Base-by-base conservation (phyloP, 2,888 invertebrate genomes). In the Acleris sparsana region DNA sequence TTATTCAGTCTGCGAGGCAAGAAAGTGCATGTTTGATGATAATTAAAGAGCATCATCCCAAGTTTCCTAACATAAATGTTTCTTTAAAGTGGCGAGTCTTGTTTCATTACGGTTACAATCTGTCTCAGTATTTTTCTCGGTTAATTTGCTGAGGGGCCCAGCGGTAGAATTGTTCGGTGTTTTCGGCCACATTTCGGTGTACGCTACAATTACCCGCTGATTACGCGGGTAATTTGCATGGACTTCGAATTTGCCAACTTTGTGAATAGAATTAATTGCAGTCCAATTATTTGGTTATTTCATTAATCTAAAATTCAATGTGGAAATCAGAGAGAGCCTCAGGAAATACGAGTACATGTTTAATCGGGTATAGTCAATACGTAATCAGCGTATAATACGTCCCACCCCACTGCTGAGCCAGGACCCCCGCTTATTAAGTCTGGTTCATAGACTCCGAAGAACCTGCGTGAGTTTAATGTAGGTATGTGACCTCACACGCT, bases 261-360 rank as follows among this genome's bases (percentile, higher is more conserved):
- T 55, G 43, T 64, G 59, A 63, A 64, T 60, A n/a, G 49, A 53
- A 64, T 60, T 55, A 53, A 64, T 64, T 55, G 49, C 39, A 64
- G 53, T 16, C 53, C 49, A 55, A 64, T 64, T 59, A 59, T 49
- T 49, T 33, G 18, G 44, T 39, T 18, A 57, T 16, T 51, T 52
- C 57, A 20, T 46, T 57, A 57, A 17, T 33, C 53, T 33, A 53
- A 43, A 53, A 59, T 64, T 63, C 20, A 20, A 22, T 16, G 55
- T 9, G n/a, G 20, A 43, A 55, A 43, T 46, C n/a, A 46, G 46
- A 46, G 46, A 46, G 46, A 17, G 7, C 46, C 46, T 46, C 46
- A 17, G 39, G 13, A 11, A 13, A 39, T 39, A 5, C 39, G 13
- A 39, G 13, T 39, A 39, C 1, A 4, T 39, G 13, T 39, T 39